These are phyloP conservation scores for Rhodeus uyekii DNA, from an alignment of 2,797 vertebrate species.

Conservation along the genomic window DNA sequence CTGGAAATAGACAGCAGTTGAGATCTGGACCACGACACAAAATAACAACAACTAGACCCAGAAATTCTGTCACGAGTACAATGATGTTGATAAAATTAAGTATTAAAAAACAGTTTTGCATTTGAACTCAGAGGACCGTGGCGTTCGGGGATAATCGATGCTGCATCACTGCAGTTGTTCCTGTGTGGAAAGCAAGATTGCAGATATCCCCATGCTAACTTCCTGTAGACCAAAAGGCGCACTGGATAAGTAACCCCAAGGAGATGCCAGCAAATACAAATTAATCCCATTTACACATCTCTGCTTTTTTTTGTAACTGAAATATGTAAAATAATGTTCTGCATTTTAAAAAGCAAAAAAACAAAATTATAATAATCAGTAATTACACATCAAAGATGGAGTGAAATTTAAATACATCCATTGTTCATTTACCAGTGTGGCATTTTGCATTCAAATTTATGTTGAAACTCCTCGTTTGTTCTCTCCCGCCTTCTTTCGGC, in stretches of 20 bases:
- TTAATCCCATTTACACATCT: not conserved
- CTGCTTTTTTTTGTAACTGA: not conserved
- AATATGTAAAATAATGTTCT: not conserved
- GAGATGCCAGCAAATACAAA: not conserved
- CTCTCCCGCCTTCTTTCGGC: not conserved
- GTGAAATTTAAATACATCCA: not conserved
- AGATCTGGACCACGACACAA: not conserved
- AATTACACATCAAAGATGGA: not conserved
- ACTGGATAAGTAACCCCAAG: not conserved
- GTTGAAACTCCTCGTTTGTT: not conserved
- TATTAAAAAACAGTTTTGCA: not conserved
- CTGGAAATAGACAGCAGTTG: not conserved
- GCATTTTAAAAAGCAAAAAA: not conserved
- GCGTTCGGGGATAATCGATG: conserved; percentile 5
- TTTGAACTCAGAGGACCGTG: not conserved
- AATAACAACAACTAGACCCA: not conserved
- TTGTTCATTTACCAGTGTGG: not conserved
- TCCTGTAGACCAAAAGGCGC: not conserved
- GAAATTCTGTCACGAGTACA: not conserved
- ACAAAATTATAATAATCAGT: not conserved
- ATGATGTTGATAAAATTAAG: not conserved
- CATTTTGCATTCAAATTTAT: not conserved
- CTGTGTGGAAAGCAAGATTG: not conserved
- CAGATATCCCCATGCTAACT: not conserved
- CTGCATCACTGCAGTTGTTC: conserved; percentile 5